A percentile compares a stretch with the other conserved stretches of the same genome.
phyloP scores from a whole-genome alignment of 2,797 vertebrate species.

The Acanthopagrus latus region DNA sequence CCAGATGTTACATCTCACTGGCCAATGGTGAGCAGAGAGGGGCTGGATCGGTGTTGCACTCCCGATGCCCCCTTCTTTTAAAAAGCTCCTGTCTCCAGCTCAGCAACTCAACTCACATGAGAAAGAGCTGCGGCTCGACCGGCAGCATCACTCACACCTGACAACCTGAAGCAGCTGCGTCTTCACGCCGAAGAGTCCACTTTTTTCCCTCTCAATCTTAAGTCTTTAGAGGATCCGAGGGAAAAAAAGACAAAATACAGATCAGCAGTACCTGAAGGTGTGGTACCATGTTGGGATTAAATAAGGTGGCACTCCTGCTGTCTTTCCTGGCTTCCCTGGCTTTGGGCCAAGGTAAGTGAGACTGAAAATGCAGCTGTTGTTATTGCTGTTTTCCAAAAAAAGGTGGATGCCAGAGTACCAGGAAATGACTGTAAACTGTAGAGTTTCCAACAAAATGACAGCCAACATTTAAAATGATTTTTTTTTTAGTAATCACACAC shows the following conservation, averaged over 20 bases:
- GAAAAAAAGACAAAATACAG: background rate
- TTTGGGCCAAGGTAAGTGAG: conserved; percentile 84
- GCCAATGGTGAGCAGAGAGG: conserved; percentile 86
- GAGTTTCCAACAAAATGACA: background rate
- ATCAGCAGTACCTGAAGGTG: conserved; percentile 25
- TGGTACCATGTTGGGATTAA: conserved; percentile 84
- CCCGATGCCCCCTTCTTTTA: conserved; percentile 82
- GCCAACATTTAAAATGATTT: background rate
- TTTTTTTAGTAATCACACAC: conserved; percentile 15
- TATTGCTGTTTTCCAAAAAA: background rate
- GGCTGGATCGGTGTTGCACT: conserved; percentile 83
- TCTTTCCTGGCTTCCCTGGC: conserved; percentile 73
- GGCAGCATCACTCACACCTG: conserved; percentile 72
- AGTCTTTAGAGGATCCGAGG: conserved; percentile 41
- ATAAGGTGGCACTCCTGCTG: conserved; percentile 76
- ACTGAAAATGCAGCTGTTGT: background rate
- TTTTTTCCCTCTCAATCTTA: background rate
- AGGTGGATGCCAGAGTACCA: background rate
- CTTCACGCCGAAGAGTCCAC: conserved; percentile 3
- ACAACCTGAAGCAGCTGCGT: conserved; percentile 25
- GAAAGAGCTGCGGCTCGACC: conserved; percentile 53
- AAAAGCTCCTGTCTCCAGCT: conserved; percentile 81
- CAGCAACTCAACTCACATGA: conserved; percentile 72
- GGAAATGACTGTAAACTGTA: background rate
- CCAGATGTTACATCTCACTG: conserved; percentile 81